phyloP scores from a whole-genome alignment of 2,113 vertebrate species.

The Cinclus cinclus region DNA sequence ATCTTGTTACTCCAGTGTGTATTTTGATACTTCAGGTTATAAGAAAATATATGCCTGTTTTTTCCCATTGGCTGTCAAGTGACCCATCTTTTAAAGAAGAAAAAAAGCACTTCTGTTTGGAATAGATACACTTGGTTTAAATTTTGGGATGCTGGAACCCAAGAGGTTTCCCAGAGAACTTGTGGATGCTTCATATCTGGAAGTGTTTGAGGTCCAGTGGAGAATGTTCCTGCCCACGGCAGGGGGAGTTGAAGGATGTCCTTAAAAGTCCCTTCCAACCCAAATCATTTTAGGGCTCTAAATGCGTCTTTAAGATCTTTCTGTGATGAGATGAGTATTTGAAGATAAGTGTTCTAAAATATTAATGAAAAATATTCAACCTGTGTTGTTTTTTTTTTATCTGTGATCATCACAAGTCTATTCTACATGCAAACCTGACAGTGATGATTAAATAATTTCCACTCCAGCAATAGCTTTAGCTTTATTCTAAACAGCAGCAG shows the following conservation, averaged over 20 bases:
- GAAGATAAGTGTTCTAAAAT: neutral
- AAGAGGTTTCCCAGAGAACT: neutral
- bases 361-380: neutral
- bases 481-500: neutral
- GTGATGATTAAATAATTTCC: neutral
- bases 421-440: neutral
- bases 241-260: fast-evolving
- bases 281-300: neutral
- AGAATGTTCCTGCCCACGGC: fast-evolving
- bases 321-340: neutral
- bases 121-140: neutral
- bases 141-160: neutral
- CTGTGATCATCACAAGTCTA: neutral
- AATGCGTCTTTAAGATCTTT: neutral
- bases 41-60: neutral
- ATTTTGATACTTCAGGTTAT: neutral
- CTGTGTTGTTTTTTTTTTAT: neutral
- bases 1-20: neutral
- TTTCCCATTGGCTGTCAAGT: neutral
- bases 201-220: neutral
- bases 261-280: neutral
- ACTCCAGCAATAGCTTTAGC: neutral
- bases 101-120: neutral
- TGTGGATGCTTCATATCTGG: neutral
- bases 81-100: neutral